These are phyloP conservation scores for Cacatua alba DNA, from an alignment of 2,113 vertebrate species.

Conservation along the genomic window DNA sequence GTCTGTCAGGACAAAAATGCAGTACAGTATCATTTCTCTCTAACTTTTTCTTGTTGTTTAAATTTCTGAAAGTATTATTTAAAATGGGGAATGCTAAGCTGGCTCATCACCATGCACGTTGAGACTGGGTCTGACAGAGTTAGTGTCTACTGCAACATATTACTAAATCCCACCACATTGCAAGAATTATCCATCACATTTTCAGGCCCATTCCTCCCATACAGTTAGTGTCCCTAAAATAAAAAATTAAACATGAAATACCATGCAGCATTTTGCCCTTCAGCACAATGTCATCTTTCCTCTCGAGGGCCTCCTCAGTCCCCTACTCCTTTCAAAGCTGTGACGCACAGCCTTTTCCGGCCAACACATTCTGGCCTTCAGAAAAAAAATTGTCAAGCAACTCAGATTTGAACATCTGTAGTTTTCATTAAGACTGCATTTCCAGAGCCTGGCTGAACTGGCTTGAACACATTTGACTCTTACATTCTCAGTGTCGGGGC, in stretches of 20 bases:
- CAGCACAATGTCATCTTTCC: neutral
- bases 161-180: fast-evolving
- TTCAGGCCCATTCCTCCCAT: neutral
- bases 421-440: neutral
- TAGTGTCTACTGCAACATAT: neutral
- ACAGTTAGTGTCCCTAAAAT: neutral
- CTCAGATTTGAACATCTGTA: neutral
- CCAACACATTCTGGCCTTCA: neutral
- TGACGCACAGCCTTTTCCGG: neutral
- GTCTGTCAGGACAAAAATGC: neutral
- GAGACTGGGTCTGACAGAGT: neutral
- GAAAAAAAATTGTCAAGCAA: neutral
- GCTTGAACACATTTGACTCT: neutral
- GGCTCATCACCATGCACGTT: neutral
- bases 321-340: neutral
- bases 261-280: neutral
- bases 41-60: neutral
- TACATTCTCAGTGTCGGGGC: neutral
- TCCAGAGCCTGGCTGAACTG: neutral
- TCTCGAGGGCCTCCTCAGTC: neutral
- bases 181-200: neutral
- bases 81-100: neutral
- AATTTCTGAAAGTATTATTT: neutral
- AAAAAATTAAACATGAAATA: neutral
- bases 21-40: neutral